Evolutionary conservation across 2,888 invertebrate species (phyloP).

Genomic region (Ectemnius continuus): DNA sequence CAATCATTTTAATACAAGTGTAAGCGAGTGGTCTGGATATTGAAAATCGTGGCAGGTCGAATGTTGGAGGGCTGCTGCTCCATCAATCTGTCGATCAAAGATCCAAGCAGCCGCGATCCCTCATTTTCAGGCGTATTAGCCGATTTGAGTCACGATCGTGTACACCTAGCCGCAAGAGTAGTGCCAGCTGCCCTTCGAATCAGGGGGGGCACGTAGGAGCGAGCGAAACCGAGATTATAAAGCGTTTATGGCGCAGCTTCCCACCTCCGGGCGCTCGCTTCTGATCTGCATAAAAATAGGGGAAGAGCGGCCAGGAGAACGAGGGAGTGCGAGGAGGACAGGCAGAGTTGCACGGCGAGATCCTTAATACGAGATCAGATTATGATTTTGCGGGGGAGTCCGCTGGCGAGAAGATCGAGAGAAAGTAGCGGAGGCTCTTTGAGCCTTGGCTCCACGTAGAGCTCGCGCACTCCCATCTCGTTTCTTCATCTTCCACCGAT

Average conservation of each 20-base stretch:
- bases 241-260: constrained; percentile 74
- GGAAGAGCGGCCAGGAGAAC: constrained; percentile 47
- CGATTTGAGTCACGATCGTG: constrained; percentile 59
- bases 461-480: constrained; percentile 51
- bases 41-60: neutral
- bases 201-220: constrained; percentile 33
- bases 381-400: constrained; percentile 75
- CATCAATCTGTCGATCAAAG: constrained; percentile 56
- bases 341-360: constrained; percentile 54
- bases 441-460: constrained; percentile 51
- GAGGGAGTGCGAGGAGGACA: constrained; percentile 43
- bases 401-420: constrained; percentile 45
- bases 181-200: constrained; percentile 71
- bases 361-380: constrained; percentile 76
- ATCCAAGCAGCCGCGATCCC: constrained; percentile 45
- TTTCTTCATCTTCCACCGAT: constrained; percentile 34
- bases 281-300: constrained; percentile 77
- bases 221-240: constrained; percentile 73
- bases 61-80: constrained; percentile 25
- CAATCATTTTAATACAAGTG: too few species aligned
- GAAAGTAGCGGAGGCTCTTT: constrained; percentile 58
- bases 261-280: constrained; percentile 74
- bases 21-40: neutral
- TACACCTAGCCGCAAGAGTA: constrained; percentile 42
- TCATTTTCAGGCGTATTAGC: constrained; percentile 56